phyloP scores from a whole-genome alignment of 2,797 vertebrate species.

The Tamandua tetradactyla region DNA sequence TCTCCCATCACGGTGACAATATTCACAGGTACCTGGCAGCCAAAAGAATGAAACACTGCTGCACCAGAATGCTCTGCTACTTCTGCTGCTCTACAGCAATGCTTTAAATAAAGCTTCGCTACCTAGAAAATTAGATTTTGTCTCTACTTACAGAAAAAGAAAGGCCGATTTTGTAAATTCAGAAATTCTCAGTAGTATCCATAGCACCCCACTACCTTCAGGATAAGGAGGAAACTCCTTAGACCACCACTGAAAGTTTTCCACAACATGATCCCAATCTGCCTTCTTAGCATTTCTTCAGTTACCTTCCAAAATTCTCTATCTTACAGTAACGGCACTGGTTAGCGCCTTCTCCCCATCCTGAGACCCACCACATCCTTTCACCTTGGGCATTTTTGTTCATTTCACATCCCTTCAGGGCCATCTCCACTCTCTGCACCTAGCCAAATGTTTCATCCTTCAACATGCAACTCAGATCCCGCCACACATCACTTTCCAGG shows the following conservation, averaged over 20 bases:
- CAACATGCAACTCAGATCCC: background rate
- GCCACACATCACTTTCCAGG: background rate
- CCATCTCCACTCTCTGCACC: background rate
- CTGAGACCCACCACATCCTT: background rate
- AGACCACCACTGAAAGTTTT: background rate
- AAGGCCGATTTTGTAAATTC: background rate
- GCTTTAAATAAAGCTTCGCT: background rate
- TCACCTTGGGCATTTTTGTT: background rate
- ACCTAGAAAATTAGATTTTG: background rate
- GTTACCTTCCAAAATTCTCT: background rate
- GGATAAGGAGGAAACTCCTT: background rate
- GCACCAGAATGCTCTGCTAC: background rate
- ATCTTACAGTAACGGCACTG: accelerated
- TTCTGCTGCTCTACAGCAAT: background rate
- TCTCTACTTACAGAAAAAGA: background rate
- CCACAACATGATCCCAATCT: background rate
- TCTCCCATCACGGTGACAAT: background rate
- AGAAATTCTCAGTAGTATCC: background rate
- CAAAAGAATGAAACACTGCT: background rate
- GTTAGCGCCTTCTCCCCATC: background rate
- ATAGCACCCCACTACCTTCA: background rate
- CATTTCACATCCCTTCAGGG: background rate
- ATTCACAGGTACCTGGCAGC: background rate
- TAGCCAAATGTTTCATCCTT: background rate
- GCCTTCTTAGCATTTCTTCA: background rate